Evolutionary conservation across 1,140 invertebrate genomes (phyloP).

Genomic region (Pristionchus pacificus): DNA sequence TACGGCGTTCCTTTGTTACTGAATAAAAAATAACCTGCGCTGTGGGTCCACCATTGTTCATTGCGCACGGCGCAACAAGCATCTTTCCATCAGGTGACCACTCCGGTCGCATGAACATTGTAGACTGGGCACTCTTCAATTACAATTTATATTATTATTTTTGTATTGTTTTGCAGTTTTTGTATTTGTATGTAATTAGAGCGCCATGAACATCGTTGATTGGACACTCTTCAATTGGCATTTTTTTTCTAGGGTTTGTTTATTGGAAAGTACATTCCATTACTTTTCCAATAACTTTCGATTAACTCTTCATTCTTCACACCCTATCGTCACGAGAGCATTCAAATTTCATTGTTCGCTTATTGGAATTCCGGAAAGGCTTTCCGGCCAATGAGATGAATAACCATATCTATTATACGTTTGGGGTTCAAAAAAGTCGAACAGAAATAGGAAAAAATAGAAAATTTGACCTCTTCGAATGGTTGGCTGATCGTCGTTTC

Average conservation of each 20-base stretch:
- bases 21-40: constrained; percentile 63
- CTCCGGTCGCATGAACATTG: constrained; percentile 81
- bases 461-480: constrained; percentile 71
- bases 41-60: constrained; percentile 92
- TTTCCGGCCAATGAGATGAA: neutral
- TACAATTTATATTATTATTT: too few relatives aligned
- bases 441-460: neutral
- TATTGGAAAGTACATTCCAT: too few relatives aligned
- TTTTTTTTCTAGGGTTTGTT: neutral
- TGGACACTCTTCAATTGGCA: constrained; percentile 20
- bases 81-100: constrained; percentile 98
- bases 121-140: constrained; percentile 87
- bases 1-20: constrained; percentile 22
- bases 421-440: neutral
- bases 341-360: too few relatives aligned
- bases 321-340: neutral
- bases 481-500: constrained; percentile 80
- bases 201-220: too few relatives aligned
- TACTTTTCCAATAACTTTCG: too few relatives aligned
- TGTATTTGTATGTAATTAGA: too few relatives aligned
- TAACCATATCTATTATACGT: neutral
- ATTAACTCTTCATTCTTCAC: too few relatives aligned
- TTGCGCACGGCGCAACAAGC: constrained; percentile 90
- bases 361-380: too few relatives aligned
- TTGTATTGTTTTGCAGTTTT: too few relatives aligned